Conservation (phyloP, 2,888 invertebrate genomes). For the Cataglyphis cursor region DNA sequence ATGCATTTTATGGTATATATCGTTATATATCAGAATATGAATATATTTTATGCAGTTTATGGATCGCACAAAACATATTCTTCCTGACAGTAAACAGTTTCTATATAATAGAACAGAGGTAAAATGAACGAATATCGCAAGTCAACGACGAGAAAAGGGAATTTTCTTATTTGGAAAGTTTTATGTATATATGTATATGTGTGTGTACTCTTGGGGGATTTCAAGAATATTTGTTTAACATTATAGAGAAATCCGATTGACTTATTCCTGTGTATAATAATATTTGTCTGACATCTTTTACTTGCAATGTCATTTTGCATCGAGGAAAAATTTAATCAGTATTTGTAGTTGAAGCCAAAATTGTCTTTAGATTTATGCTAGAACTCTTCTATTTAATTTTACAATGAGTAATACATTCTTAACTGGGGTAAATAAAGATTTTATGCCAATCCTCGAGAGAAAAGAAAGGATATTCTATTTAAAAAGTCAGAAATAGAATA, state of each 20-base stretch:
- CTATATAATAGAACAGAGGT: constrained; percentile 1
- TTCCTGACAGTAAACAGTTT: constrained; percentile 5
- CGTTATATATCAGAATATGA: background rate
- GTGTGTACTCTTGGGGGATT: background rate
- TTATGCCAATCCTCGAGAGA: background rate
- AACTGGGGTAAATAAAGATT: constrained; percentile 1
- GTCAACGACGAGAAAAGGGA: constrained; percentile 16
- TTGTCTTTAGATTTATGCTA: constrained; percentile 9
- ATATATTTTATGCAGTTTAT: background rate
- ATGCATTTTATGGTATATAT: background rate
- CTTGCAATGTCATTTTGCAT: background rate
- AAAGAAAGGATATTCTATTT: background rate
- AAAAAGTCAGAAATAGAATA: constrained; percentile 6
- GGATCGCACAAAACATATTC: constrained; percentile 12
- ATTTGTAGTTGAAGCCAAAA: constrained; percentile 12
- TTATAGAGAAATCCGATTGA: constrained; percentile 2
- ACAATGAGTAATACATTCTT: background rate
- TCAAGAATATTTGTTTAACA: constrained; percentile 28
- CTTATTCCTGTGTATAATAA: background rate
- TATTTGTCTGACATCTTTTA: background rate
- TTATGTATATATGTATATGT: background rate
- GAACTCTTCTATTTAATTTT: constrained; percentile 19
- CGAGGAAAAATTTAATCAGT: constrained; percentile 21
- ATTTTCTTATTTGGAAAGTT: constrained; percentile 15
- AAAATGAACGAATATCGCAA: constrained; percentile 2